Base-by-base conservation (phyloP, 2,113 vertebrate species). In the Cynopterus brachyotis region DNA sequence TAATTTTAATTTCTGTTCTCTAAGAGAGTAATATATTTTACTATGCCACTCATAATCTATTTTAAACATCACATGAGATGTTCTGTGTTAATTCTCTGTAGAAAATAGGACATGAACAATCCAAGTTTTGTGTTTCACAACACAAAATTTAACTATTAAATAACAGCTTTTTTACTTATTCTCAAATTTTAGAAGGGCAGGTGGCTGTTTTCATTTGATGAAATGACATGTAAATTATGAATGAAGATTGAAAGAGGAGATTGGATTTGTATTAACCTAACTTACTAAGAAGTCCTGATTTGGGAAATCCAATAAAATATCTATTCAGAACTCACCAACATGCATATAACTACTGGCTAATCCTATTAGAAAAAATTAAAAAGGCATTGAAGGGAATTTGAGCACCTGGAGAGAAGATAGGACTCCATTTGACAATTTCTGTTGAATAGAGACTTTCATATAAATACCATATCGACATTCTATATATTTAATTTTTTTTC, bases 1-100 rank as follows among this genome's bases (percentile, higher is more conserved):
- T 91, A 82, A 95, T 89, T 96, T 94, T 64, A 88, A 75, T 83
- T 92, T 92, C 26, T 79, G 7, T 85, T 94, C n/a, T 64, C 30
- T 17, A 69, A 28, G 7, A 94, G 24, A 88, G 19, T 90, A 84
- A 60, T 69, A 32, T 45, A 88, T 80, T 93, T 95, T 95, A 85
- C 30, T 37, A 82, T 50, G 64, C 22, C 42, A 96, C 57, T 95
- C 50, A 92, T 66, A 82, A 91, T 59, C 76, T 95, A 75, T 94
- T 95, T 96, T 96, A 83, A 93, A 66, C 22, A 94, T 94, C n/a
- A 47, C 2, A 66, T 67, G 73, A 42, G 30, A 78, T 95, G 50
- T 55, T 96, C 26, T 90, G 20, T 75, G 75, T 87, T 85, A 32
- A 75, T n/a, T 12, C 32, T 94, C n/a, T 87, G 17, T 53, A 85